Conservation (phyloP, 2,797 vertebrate species). For the Brotogeris chrysoptera region DNA sequence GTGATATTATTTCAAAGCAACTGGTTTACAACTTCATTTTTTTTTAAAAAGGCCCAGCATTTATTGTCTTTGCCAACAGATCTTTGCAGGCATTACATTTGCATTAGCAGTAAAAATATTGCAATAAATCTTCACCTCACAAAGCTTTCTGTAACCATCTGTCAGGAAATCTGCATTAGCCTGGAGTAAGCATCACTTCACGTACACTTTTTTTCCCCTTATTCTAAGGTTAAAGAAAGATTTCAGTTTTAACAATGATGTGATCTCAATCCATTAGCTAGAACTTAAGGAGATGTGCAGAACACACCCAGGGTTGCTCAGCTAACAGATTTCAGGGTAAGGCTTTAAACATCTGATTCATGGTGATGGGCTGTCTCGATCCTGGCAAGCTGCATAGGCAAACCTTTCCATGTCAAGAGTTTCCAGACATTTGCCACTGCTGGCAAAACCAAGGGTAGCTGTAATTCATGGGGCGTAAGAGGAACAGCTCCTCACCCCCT, state of each 20-base stretch:
- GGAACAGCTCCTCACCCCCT: neutral
- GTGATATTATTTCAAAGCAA: neutral
- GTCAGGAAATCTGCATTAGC: neutral
- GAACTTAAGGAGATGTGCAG: neutral
- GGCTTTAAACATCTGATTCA: neutral
- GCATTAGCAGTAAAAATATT: neutral
- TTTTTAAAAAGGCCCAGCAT: neutral
- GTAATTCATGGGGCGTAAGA: neutral
- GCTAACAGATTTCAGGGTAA: neutral
- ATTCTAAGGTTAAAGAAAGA: neutral
- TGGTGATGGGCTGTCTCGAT: rapidly evolving
- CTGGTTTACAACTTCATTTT: neutral
- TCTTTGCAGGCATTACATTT: neutral
- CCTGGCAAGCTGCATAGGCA: neutral
- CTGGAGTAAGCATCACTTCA: neutral
- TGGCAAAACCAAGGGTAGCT: neutral
- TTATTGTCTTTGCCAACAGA: neutral
- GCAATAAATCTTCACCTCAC: neutral
- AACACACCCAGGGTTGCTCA: neutral
- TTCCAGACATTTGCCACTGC: neutral
- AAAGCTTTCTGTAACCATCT: neutral
- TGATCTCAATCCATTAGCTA: neutral
- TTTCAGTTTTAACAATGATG: neutral
- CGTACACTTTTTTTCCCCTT: neutral
- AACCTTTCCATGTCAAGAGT: neutral